phyloP scores from a whole-genome alignment of 2,888 invertebrate genomes.

The Amphimallon solstitiale region DNA sequence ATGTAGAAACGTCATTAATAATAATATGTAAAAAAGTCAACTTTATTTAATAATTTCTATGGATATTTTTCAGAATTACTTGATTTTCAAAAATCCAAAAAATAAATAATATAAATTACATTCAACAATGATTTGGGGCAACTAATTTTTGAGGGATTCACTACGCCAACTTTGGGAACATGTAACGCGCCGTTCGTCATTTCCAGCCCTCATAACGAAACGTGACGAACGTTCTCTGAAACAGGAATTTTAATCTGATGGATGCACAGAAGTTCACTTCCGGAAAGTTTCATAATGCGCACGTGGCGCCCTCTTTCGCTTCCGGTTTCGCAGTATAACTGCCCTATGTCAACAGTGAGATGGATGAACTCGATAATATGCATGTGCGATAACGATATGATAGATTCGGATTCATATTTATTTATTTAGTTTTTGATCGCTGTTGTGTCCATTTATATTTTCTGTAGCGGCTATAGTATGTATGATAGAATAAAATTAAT shows the following conservation, averaged over 20 bases:
- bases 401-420: background rate
- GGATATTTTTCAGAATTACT: too few relatives aligned
- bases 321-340: slow-evolving; percentile 52
- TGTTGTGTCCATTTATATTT: background rate
- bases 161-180: slow-evolving; percentile 2
- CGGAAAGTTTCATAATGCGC: slow-evolving; percentile 58
- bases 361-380: slow-evolving; percentile 16
- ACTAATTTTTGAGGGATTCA: slow-evolving; percentile 14
- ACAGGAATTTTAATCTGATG: slow-evolving; percentile 57
- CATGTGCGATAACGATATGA: too few relatives aligned
- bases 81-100: too few relatives aligned
- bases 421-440: background rate
- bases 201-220: slow-evolving; percentile 10
- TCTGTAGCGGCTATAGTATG: too few relatives aligned
- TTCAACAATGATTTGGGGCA: too few relatives aligned
- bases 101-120: too few relatives aligned
- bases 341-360: slow-evolving; percentile 34
- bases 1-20: too few relatives aligned
- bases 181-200: slow-evolving; percentile 2
- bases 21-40: too few relatives aligned
- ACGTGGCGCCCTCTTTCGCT: slow-evolving; percentile 59
- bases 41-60: too few relatives aligned
- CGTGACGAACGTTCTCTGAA: slow-evolving; percentile 44
- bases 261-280: slow-evolving; percentile 59
- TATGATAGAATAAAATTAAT: too few relatives aligned